A percentile compares a stretch with the other conserved stretches of the same genome.
Evolutionary conservation across 2,888 invertebrate species (phyloP).

Genomic region (Macrophya annulata): DNA sequence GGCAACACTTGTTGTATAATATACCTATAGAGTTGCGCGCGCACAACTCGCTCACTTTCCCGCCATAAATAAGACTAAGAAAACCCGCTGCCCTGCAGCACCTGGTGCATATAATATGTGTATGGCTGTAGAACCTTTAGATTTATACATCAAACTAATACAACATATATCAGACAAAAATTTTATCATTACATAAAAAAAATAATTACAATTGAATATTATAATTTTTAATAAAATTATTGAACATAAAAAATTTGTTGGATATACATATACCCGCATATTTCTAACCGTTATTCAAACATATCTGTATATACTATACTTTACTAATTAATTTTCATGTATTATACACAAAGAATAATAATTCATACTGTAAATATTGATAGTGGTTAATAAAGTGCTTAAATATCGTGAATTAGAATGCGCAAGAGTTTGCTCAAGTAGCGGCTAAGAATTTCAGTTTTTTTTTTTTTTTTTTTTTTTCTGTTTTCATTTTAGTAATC

Average conservation of each 20-base stretch:
- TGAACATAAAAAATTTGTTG: not conserved
- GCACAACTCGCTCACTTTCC: conserved; percentile 16
- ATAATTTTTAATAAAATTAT: not conserved
- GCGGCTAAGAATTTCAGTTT: no score
- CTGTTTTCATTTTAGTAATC: no score
- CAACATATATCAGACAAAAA: not conserved
- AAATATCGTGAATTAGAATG: no score
- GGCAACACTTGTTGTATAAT: conserved; percentile 49
- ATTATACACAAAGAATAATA: no score
- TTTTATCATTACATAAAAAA: not conserved
- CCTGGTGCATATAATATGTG: not conserved
- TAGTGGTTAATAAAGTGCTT: no score
- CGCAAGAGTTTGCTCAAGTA: no score
- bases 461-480: no score
- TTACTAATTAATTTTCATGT: no score
- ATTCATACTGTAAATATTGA: no score
- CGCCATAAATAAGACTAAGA: conserved; percentile 18
- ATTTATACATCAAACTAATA: not conserved
- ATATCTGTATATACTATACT: not conserved
- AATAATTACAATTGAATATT: not conserved
- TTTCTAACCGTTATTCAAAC: not conserved
- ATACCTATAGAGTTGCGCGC: conserved; percentile 31
- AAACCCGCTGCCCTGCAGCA: not conserved
- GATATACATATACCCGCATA: no score
- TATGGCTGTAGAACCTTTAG: not conserved